These are phyloP conservation scores for Drosophila sp. DNA, from an alignment of 1,140 invertebrate species.

Conservation along the genomic window DNA sequence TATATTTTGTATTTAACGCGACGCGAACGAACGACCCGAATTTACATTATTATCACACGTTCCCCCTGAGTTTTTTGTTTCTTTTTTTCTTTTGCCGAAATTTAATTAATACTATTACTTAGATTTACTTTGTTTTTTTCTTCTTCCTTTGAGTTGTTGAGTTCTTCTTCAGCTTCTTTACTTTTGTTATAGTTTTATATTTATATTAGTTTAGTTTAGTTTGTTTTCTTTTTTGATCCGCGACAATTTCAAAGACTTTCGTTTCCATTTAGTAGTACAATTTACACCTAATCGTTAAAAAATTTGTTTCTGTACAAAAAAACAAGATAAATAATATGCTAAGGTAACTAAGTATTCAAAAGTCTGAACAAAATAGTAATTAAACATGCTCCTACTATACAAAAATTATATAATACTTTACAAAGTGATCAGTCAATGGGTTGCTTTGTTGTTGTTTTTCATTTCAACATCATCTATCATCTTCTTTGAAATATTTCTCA, in stretches of 20 bases:
- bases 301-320: slow-evolving; percentile 66
- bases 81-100: slow-evolving; percentile 52
- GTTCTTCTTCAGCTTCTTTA: slow-evolving; percentile 16
- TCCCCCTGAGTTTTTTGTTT: slow-evolving; percentile 58
- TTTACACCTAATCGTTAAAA: slow-evolving; percentile 79
- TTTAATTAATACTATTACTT: slow-evolving; percentile 81
- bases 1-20: slow-evolving; percentile 58
- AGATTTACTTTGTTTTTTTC: slow-evolving; percentile 64
- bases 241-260: slow-evolving; percentile 80
- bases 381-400: slow-evolving; percentile 73
- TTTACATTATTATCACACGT: slow-evolving; percentile 83
- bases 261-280: slow-evolving; percentile 70
- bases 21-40: slow-evolving; percentile 84
- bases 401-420: slow-evolving; percentile 81
- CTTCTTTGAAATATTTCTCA: slow-evolving; percentile 33
- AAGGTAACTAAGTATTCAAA: slow-evolving; percentile 55
- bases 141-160: slow-evolving; percentile 16
- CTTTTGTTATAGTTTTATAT: slow-evolving; percentile 37
- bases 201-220: slow-evolving; percentile 49
- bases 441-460: slow-evolving; percentile 63
- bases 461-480: too few relatives aligned
- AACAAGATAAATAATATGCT: slow-evolving; percentile 54
- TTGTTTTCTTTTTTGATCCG: slow-evolving; percentile 65
- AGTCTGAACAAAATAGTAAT: slow-evolving; percentile 51
- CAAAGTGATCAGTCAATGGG: slow-evolving; percentile 79